These are phyloP conservation scores for Toxotes chatareus DNA, from an alignment of 2,113 vertebrate genomes.

Conservation along the genomic window DNA sequence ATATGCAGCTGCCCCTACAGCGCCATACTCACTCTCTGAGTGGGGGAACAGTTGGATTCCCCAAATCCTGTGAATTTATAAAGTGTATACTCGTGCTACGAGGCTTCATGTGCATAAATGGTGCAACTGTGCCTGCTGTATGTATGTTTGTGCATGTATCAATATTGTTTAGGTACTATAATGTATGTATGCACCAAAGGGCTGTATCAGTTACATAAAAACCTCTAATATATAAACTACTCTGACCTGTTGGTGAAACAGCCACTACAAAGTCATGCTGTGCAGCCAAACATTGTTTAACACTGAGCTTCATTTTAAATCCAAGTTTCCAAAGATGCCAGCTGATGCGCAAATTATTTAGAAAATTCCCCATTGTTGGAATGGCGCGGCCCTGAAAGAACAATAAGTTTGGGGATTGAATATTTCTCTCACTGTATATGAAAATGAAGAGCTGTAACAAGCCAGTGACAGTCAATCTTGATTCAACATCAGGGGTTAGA, in stretches of 20 bases:
- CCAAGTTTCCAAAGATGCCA: constrained; percentile 6
- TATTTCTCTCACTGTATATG: background rate
- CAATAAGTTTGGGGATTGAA: background rate
- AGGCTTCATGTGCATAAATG: constrained; percentile 50
- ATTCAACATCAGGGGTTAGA: background rate
- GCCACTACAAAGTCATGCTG: background rate
- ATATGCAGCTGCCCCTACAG: constrained; percentile 63
- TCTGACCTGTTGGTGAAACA: background rate
- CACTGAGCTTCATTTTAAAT: constrained; percentile 15
- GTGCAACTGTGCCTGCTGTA: constrained; percentile 5
- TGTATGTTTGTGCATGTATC: constrained; percentile 18
- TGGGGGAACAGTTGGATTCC: constrained; percentile 74
- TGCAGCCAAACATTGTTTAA: background rate
- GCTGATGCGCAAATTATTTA: background rate
- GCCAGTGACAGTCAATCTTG: background rate
- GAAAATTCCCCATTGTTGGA: background rate
- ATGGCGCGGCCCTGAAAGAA: background rate
- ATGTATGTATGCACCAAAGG: background rate
- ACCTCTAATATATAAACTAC: constrained; percentile 3
- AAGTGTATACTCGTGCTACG: constrained; percentile 39
- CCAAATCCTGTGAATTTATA: constrained; percentile 65
- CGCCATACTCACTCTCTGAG: constrained; percentile 63
- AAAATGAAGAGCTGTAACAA: background rate
- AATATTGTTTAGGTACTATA: background rate
- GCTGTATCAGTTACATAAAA: background rate